Percentiles rank a stretch among this genome's conserved stretches.
phyloP scores from a whole-genome alignment of 2,797 vertebrate genomes.

The Fratercula arctica region DNA sequence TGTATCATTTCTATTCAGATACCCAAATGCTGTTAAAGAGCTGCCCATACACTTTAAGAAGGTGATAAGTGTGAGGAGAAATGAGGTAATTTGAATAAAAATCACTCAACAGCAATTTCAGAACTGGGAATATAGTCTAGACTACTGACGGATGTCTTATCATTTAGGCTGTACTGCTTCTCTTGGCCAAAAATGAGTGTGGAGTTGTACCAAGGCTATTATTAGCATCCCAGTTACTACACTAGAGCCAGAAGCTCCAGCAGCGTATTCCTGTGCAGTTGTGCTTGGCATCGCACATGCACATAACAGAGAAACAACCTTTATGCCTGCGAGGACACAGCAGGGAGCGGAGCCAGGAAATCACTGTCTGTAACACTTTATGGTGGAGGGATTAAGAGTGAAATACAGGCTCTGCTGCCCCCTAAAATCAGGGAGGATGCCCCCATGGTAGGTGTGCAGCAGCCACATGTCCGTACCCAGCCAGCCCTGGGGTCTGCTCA shows the following conservation, averaged over 20 bases:
- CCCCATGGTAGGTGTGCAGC: too few relatives aligned
- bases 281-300: not conserved
- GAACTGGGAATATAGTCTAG: not conserved
- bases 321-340: not conserved
- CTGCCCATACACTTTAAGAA: not conserved
- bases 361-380: not conserved
- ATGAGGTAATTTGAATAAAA: not conserved
- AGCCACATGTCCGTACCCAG: rapidly evolving
- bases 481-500: not conserved
- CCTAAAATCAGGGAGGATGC: not conserved
- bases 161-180: not conserved
- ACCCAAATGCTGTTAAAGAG: not conserved
- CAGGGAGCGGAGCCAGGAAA: not conserved
- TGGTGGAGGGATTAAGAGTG: not conserved
- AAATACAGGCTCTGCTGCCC: not conserved
- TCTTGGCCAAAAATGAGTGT: not conserved
- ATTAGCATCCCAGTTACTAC: not conserved
- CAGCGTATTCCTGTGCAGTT: rapidly evolving
- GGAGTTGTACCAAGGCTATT: not conserved
- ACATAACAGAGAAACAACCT: not conserved
- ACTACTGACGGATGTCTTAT: rapidly evolving
- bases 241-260: not conserved
- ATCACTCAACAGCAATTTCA: not conserved
- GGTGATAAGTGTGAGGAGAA: not conserved
- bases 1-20: not conserved